These are phyloP conservation scores for Emydura subglobosa DNA, from an alignment of 2,113 vertebrate species.

Conservation along the genomic window DNA sequence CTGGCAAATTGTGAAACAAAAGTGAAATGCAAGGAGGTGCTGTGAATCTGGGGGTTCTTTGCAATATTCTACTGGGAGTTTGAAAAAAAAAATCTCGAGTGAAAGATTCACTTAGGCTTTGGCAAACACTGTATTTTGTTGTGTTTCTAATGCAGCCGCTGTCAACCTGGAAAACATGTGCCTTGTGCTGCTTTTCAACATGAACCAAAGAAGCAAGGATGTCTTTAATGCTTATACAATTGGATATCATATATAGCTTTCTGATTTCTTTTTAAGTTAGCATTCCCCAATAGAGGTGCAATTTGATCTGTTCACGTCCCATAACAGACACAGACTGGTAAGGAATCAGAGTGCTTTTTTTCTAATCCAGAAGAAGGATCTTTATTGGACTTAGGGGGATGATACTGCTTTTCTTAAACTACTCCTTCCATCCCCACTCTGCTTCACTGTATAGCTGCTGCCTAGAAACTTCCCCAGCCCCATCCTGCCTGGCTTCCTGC, in stretches of 20 bases:
- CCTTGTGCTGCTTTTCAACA: not conserved
- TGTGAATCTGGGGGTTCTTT: not conserved
- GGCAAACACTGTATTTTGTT: not conserved
- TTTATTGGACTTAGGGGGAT: not conserved
- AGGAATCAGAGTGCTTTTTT: not conserved
- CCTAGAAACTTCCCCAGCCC: not conserved
- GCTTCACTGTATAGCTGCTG: not conserved
- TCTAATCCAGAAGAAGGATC: not conserved
- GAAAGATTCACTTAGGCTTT: not conserved
- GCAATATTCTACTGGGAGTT: not conserved
- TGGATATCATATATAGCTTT: not conserved
- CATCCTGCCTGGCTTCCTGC: too few species aligned
- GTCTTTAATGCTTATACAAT: not conserved
- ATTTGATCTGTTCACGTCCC: not conserved
- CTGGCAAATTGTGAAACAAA: not conserved
- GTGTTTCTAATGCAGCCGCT: not conserved
- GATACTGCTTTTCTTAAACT: not conserved
- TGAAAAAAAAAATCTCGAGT: not conserved
- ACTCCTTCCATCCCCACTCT: not conserved
- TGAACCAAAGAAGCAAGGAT: not conserved
- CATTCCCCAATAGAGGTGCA: not conserved
- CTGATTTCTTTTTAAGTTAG: not conserved
- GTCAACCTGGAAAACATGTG: not conserved
- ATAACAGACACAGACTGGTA: not conserved
- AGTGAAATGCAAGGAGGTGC: not conserved